A percentile compares a stretch with the other conserved stretches of the same genome.
Conservation (phyloP, 2,888 invertebrate genomes). For the Eupithecia centaureata region DNA sequence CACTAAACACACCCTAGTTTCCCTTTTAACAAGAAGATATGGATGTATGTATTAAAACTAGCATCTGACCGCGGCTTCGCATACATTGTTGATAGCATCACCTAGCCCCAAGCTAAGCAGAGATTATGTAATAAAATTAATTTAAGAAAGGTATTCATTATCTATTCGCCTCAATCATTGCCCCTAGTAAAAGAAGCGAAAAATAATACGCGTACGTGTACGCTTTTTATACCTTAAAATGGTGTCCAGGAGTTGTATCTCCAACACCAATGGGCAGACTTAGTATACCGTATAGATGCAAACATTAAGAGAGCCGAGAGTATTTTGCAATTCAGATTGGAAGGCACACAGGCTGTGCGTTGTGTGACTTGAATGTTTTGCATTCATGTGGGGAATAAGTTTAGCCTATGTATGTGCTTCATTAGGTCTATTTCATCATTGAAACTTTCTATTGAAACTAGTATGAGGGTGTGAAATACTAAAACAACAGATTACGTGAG, state of each 20-base stretch:
- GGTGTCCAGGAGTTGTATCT: constrained; percentile 16
- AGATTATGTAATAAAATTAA: neutral
- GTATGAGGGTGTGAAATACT: too few relatives aligned
- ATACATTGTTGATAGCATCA: neutral
- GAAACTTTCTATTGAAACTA: neutral
- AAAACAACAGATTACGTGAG: too few relatives aligned
- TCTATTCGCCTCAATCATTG: too few relatives aligned
- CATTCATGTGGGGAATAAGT: constrained; percentile 30
- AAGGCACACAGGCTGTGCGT: constrained; percentile 38
- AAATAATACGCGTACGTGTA: neutral
- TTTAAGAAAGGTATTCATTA: too few relatives aligned
- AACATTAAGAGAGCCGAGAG: constrained; percentile 57
- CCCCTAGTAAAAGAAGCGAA: too few relatives aligned
- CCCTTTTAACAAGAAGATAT: too few relatives aligned
- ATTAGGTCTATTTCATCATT: constrained; percentile 24
- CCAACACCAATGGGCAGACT: neutral
- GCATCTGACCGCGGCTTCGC: too few relatives aligned
- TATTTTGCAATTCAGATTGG: constrained; percentile 69
- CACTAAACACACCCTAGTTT: too few relatives aligned
- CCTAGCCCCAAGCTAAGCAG: neutral
- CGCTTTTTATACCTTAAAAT: neutral
- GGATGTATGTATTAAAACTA: too few relatives aligned
- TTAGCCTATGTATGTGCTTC: constrained; percentile 22
- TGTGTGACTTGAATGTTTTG: constrained; percentile 40
- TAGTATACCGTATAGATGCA: constrained; percentile 40